Percentiles rank a stretch among this genome's conserved stretches.
phyloP scores from a whole-genome alignment of 2,888 invertebrate genomes.

The Anagyrus pseudococci region DNA sequence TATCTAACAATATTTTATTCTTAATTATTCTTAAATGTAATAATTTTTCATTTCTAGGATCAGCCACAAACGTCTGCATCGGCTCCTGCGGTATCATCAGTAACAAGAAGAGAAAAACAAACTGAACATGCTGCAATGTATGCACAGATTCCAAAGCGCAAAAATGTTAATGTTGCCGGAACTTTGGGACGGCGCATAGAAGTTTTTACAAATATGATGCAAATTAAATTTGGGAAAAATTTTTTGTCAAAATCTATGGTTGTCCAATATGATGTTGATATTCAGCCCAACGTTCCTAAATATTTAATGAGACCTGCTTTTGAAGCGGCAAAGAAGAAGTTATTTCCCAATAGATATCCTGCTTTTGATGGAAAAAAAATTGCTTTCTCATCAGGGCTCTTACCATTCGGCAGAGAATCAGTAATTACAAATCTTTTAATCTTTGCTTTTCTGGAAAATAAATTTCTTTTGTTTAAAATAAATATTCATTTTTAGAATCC shows the following conservation, averaged over 20 bases:
- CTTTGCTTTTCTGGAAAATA: not conserved
- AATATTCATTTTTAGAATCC: constrained; percentile 37
- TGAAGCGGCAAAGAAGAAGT: constrained; percentile 48
- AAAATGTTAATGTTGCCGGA: constrained; percentile 47
- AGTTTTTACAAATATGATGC: constrained; percentile 72
- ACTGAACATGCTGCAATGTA: not conserved
- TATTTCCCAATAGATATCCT: constrained; percentile 63
- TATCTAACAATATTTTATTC: too few relatives aligned
- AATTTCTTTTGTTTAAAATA: not conserved
- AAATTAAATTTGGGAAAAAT: constrained; percentile 63
- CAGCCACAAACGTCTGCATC: too few relatives aligned
- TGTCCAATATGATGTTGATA: constrained; percentile 83
- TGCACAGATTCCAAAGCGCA: not conserved
- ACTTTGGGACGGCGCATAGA: constrained; percentile 60
- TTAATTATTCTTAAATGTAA: too few relatives aligned
- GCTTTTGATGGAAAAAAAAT: constrained; percentile 80
- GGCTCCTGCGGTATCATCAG: not conserved
- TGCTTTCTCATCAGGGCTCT: constrained; percentile 65
- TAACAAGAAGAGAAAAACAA: not conserved
- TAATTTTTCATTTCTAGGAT: too few relatives aligned
- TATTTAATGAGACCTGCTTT: constrained; percentile 67
- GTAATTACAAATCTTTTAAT: constrained; percentile 66
- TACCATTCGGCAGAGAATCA: constrained; percentile 75
- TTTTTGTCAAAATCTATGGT: constrained; percentile 67
- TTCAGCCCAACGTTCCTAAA: constrained; percentile 75